phyloP scores from a whole-genome alignment of 2,797 vertebrate genomes.

The Balearica regulorum region DNA sequence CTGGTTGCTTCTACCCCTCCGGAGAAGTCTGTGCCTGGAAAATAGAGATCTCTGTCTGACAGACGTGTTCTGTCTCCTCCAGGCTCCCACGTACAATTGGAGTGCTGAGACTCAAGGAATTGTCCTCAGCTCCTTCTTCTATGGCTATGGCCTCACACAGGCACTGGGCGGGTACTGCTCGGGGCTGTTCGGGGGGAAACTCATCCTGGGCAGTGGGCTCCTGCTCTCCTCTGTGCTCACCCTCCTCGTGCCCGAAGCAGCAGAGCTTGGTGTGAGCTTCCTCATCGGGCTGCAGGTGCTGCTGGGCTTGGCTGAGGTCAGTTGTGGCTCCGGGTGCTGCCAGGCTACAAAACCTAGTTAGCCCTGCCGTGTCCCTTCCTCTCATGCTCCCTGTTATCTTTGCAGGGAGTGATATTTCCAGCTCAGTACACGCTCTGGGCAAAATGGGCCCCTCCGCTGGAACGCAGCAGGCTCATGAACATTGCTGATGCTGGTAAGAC shows the following conservation, averaged over 20 bases:
- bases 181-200: slow-evolving; percentile 77
- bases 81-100: slow-evolving; percentile 82
- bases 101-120: slow-evolving; percentile 80
- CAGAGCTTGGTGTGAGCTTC: slow-evolving; percentile 73
- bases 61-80: neutral
- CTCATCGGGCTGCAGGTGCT: slow-evolving; percentile 79
- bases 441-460: slow-evolving; percentile 86
- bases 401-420: slow-evolving; percentile 84
- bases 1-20: neutral
- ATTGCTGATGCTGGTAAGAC: slow-evolving; percentile 77
- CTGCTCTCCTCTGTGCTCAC: slow-evolving; percentile 80
- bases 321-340: neutral
- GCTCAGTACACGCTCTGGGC: slow-evolving; percentile 89
- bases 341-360: too few relatives aligned
- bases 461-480: slow-evolving; percentile 81
- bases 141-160: slow-evolving; percentile 84
- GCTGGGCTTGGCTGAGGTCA: slow-evolving; percentile 86
- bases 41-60: neutral
- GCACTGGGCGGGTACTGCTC: slow-evolving; percentile 84
- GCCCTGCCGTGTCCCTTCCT: neutral
- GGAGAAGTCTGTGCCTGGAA: neutral
- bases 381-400: neutral
- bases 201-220: slow-evolving; percentile 82
- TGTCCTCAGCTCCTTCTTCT: slow-evolving; percentile 86
- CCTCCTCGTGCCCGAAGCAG: slow-evolving; percentile 80